Base-by-base conservation (phyloP, 2,888 invertebrate species). In the Catocala fraxini region DNA sequence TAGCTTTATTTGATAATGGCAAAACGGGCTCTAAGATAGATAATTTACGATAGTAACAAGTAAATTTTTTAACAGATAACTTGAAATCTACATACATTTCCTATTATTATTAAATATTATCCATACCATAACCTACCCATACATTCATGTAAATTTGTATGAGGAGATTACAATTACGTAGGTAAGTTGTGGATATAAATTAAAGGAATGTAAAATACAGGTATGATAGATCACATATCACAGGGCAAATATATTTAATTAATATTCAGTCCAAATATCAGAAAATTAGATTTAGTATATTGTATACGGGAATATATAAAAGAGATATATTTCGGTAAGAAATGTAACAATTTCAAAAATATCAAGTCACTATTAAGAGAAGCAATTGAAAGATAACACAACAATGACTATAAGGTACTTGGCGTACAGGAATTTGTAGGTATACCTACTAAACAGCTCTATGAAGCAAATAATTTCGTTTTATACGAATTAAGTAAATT, bases 21-120 rank as follows among this genome's bases (percentile, higher is more conserved):
- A 34, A 51, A 63, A 59, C 55, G 42, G 42, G 55, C 58, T 13
- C 51, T 55, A 51, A 47, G 46, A 63, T 63, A 80, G 65, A 77
- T 74, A 70, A 74, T 75, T 73, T 77, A 77, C 69, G 68, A 81
- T 65, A 75, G 58, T 74, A 83, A 79, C 80, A 79, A 75, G 70
- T 75, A 74, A 68, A 59, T 74, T 76, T 82, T 80, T 71, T 70
- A 77, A 71, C 70, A 77, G 66, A 75, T 75, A 71, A 71, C 63
- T 73, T 77, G 73, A 68, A 70, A 71, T 62, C 76, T 79, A 79
- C 75, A 72, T 65, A 70, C 67, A 68, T 59, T 67, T 67, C 61
- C 53, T 71, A 71, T 69, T 59, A 68, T 55, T 63, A 65, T 68
- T 68, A 62, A 54, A 56, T 70, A 61, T 71, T 68, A 61, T 63